phyloP scores from a whole-genome alignment of 2,797 vertebrate genomes.

The Amazona ochrocephala region DNA sequence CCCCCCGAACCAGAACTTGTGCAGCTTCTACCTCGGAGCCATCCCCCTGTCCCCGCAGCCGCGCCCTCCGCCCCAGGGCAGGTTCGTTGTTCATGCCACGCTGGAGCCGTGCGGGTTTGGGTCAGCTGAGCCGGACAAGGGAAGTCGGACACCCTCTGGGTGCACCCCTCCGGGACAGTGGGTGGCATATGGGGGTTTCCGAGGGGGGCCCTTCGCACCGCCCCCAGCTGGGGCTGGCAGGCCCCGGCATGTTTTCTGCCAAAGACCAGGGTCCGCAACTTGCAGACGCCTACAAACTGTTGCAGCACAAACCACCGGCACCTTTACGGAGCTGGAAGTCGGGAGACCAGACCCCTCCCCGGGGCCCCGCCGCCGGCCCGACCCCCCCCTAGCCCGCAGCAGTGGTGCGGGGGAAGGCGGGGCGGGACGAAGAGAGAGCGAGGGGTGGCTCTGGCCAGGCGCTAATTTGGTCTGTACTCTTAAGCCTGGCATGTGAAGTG shows the following conservation, averaged over 20 bases:
- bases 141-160: background rate
- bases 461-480: slow-evolving; percentile 48
- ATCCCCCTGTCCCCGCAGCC: background rate
- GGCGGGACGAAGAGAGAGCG: background rate
- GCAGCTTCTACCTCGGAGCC: background rate
- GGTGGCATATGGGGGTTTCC: background rate
- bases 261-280: background rate
- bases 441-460: background rate
- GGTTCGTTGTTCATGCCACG: background rate
- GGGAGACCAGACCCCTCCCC: background rate
- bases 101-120: background rate
- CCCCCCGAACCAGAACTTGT: background rate
- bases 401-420: background rate
- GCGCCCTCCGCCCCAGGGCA: background rate
- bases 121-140: background rate
- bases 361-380: background rate
- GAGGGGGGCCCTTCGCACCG: background rate
- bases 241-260: background rate
- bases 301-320: background rate
- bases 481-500: slow-evolving; percentile 52
- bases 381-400: background rate
- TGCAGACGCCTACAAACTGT: slow-evolving; percentile 1
- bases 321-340: background rate
- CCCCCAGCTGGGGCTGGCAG: background rate
- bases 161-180: background rate